These are phyloP conservation scores for Orthosia incerta DNA, from an alignment of 2,888 invertebrate species.

Conservation along the genomic window DNA sequence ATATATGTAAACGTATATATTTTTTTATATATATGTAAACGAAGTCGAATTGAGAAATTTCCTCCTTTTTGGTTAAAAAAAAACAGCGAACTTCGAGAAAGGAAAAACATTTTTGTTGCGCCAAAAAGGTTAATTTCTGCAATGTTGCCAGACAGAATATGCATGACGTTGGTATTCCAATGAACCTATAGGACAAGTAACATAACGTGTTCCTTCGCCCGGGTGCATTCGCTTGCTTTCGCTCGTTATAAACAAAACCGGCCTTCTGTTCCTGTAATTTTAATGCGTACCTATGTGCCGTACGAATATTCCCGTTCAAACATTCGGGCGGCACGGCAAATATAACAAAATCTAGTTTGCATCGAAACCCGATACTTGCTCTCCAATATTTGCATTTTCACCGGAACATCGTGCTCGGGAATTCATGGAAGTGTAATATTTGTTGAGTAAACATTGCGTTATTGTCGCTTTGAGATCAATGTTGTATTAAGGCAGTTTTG, in stretches of 20 bases:
- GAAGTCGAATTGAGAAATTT: too few relatives aligned
- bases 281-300: slow-evolving; percentile 27
- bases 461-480: slow-evolving; percentile 35
- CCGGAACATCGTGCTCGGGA: slow-evolving; percentile 57
- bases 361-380: slow-evolving; percentile 67
- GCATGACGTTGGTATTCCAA: too few relatives aligned
- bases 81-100: too few relatives aligned
- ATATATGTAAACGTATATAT: too few relatives aligned
- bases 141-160: too few relatives aligned
- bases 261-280: background rate
- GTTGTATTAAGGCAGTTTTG: slow-evolving; percentile 22
- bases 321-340: slow-evolving; percentile 66
- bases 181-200: too few relatives aligned
- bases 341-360: slow-evolving; percentile 73
- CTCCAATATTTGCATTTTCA: slow-evolving; percentile 72
- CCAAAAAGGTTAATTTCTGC: too few relatives aligned
- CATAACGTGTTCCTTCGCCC: too few relatives aligned
- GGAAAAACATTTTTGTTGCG: too few relatives aligned
- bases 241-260: background rate
- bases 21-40: too few relatives aligned
- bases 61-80: too few relatives aligned
- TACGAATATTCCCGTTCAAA: slow-evolving; percentile 63
- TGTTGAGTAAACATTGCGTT: slow-evolving; percentile 45
- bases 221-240: too few relatives aligned
- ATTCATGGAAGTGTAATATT: slow-evolving; percentile 67